phyloP scores from a whole-genome alignment of 2,113 vertebrate genomes.

The Pampusana beccarii region DNA sequence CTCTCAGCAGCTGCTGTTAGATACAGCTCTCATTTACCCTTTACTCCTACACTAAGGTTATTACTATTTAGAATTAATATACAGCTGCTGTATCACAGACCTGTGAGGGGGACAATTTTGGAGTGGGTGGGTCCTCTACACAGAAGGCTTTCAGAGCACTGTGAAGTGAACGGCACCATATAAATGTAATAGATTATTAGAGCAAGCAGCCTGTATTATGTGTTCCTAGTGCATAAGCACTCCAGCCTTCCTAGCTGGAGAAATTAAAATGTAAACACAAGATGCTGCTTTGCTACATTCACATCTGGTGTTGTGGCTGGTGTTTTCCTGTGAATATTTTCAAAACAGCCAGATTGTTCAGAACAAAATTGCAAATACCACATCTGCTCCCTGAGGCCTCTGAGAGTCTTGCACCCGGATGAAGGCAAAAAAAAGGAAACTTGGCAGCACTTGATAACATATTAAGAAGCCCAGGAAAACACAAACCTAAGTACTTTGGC shows the following conservation, averaged over 20 bases:
- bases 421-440: background rate
- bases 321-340: conserved; percentile 60
- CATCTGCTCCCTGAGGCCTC: conserved; percentile 46
- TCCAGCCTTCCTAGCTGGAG: conserved; percentile 50
- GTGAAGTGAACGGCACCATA: background rate
- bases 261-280: conserved; percentile 69
- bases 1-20: conserved; percentile 10
- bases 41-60: background rate
- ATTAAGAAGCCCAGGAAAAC: background rate
- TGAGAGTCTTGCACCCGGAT: background rate
- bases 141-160: background rate
- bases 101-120: background rate
- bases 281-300: conserved; percentile 61
- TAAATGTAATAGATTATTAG: conserved; percentile 37
- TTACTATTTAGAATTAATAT: conserved; percentile 20
- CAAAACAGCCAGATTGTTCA: conserved; percentile 58
- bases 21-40: conserved; percentile 7
- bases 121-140: background rate
- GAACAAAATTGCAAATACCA: conserved; percentile 41
- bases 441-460: background rate
- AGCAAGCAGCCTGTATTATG: background rate
- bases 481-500: background rate
- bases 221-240: background rate
- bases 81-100: background rate
- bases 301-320: conserved; percentile 65